Conservation (phyloP, 1,140 invertebrate species). For the Drosophila parvula region DNA sequence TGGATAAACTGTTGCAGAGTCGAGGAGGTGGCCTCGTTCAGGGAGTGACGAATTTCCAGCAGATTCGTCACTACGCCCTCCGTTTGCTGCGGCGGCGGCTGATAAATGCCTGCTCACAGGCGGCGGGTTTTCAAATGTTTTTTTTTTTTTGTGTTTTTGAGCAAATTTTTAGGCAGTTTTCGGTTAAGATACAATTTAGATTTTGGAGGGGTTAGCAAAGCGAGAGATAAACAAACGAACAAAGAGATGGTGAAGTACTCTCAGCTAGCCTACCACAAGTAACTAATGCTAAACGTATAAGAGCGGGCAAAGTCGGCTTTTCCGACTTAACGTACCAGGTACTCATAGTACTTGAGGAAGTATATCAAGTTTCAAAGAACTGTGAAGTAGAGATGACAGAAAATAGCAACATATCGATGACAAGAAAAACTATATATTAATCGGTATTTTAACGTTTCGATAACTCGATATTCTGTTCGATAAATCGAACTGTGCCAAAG, state of each 20-base stretch:
- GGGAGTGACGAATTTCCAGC: slow-evolving; percentile 75
- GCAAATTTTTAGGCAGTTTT: slow-evolving; percentile 15
- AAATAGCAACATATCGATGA: too few relatives aligned
- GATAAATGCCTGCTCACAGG: slow-evolving; percentile 69
- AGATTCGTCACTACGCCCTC: slow-evolving; percentile 77
- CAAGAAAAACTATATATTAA: too few relatives aligned
- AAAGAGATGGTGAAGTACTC: slow-evolving; percentile 35
- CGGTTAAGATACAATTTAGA: slow-evolving; percentile 28
- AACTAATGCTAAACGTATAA: slow-evolving; percentile 8
- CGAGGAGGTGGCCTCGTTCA: slow-evolving; percentile 78
- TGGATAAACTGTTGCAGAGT: slow-evolving; percentile 75
- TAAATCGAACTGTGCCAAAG: too few relatives aligned
- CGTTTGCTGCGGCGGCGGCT: slow-evolving; percentile 55
- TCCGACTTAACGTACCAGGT: slow-evolving; percentile 2
- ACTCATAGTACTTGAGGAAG: slow-evolving; percentile 2
- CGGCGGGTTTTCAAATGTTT: background rate
- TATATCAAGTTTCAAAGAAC: background rate
- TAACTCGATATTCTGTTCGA: too few relatives aligned
- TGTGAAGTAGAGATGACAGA: too few relatives aligned
- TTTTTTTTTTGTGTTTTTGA: slow-evolving; percentile 8
- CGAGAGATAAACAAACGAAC: slow-evolving; percentile 42
- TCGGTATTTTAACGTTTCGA: too few relatives aligned
- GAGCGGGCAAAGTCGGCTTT: slow-evolving; percentile 1
- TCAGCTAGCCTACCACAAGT: slow-evolving; percentile 41
- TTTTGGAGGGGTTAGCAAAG: slow-evolving; percentile 45